Percentiles rank a stretch among this genome's conserved stretches.
Evolutionary conservation across 2,797 vertebrate genomes (phyloP).

Genomic region (Thunnus albacares): DNA sequence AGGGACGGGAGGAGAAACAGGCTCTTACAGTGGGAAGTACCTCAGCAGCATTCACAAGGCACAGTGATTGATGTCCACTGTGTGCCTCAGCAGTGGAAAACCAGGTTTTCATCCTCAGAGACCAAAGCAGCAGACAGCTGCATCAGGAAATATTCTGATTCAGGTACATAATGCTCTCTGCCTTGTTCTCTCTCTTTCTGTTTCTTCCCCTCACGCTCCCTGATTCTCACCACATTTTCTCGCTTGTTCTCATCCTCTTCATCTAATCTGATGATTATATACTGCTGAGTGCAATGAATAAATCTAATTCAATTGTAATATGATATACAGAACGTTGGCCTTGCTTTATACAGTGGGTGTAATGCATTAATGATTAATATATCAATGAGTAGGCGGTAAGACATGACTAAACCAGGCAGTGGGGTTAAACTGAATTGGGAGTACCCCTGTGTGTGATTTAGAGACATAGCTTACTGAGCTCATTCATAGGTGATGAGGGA

Average conservation of each 20-base stretch:
- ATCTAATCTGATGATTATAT: slow-evolving; percentile 41
- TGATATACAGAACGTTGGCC: slow-evolving; percentile 39
- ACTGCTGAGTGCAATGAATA: slow-evolving; percentile 32
- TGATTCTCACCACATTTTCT: slow-evolving; percentile 49
- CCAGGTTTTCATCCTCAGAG: slow-evolving; percentile 73
- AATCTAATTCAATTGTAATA: slow-evolving; percentile 30
- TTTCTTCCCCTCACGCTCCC: slow-evolving; percentile 33
- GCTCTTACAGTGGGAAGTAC: slow-evolving; percentile 59
- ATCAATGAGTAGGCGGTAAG: slow-evolving; percentile 71
- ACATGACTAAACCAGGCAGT: slow-evolving; percentile 70
- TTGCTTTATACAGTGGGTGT: slow-evolving; percentile 56
- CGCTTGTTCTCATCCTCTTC: slow-evolving; percentile 35
- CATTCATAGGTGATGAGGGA: slow-evolving; percentile 59
- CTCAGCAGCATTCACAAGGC: slow-evolving; percentile 70
- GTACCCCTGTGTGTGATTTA: slow-evolving; percentile 62
- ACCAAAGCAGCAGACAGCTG: slow-evolving; percentile 76
- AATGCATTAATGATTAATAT: slow-evolving; percentile 70
- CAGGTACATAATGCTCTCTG: slow-evolving; percentile 72
- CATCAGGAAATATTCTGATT: slow-evolving; percentile 74
- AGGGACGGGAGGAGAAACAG: slow-evolving; percentile 59
- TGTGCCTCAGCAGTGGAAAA: slow-evolving; percentile 68
- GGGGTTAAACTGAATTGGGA: slow-evolving; percentile 64
- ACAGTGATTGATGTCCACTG: slow-evolving; percentile 76
- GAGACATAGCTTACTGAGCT: slow-evolving; percentile 49
- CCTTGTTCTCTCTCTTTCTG: slow-evolving; percentile 35